These are phyloP conservation scores for Spisula solida DNA, from an alignment of 2,888 invertebrate species.

Conservation along the genomic window DNA sequence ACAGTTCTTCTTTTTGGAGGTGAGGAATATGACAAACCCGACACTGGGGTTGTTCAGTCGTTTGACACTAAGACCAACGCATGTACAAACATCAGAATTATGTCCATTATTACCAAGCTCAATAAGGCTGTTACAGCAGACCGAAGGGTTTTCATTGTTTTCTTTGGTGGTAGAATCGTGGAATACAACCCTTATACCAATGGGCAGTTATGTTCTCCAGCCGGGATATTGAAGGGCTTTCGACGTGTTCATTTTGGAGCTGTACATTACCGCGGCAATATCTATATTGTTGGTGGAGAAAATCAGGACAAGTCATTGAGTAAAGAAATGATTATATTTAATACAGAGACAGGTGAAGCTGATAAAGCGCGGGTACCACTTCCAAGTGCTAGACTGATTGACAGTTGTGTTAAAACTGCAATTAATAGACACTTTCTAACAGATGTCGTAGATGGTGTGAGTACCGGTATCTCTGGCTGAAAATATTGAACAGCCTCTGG, in stretches of 20 bases:
- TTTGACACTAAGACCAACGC: constrained; percentile 78
- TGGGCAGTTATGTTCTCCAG: constrained; percentile 70
- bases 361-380: constrained; percentile 78
- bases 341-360: constrained; percentile 76
- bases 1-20: constrained; percentile 82
- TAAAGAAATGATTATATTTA: constrained; percentile 79
- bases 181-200: constrained; percentile 73
- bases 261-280: constrained; percentile 79
- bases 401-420: constrained; percentile 82
- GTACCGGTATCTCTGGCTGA: not conserved
- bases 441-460: constrained; percentile 29
- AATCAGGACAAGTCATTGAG: constrained; percentile 79
- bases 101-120: constrained; percentile 81
- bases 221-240: constrained; percentile 79
- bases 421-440: constrained; percentile 78
- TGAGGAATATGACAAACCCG: constrained; percentile 81
- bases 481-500: not conserved
- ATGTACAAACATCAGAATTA: constrained; percentile 75
- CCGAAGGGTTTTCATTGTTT: constrained; percentile 79
- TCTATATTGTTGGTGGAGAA: constrained; percentile 81
- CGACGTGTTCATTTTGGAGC: constrained; percentile 82
- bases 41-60: constrained; percentile 81
- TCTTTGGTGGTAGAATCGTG: constrained; percentile 81
- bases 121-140: constrained; percentile 80
- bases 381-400: constrained; percentile 81